phyloP scores from a whole-genome alignment of 2,797 vertebrate genomes.

The Helicolenus hilgendorfi region DNA sequence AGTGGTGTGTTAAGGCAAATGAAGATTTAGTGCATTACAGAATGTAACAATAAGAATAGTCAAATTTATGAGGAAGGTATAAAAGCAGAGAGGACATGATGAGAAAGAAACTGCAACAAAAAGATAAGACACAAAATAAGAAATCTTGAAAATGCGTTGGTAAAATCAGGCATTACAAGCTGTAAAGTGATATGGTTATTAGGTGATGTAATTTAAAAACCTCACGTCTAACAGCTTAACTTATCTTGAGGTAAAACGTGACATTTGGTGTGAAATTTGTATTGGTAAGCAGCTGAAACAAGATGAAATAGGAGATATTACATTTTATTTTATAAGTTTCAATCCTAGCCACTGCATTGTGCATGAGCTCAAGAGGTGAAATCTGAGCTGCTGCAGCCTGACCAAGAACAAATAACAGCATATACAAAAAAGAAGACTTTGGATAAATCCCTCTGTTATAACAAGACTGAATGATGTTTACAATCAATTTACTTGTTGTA shows the following conservation, averaged over 20 bases:
- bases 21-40: background rate
- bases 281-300: background rate
- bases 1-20: slow-evolving; percentile 15
- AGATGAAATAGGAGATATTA: background rate
- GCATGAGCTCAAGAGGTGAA: background rate
- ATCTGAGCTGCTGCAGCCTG: background rate
- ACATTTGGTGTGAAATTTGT: background rate
- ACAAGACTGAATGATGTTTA: background rate
- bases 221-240: background rate
- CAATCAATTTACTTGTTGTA: background rate
- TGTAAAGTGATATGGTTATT: background rate
- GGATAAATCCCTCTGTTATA: background rate
- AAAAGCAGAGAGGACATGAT: background rate
- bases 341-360: background rate
- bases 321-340: background rate
- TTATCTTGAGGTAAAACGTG: background rate
- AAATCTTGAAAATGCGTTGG: background rate
- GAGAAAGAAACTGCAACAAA: background rate
- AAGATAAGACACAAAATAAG: background rate
- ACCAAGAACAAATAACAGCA: background rate
- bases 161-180: background rate
- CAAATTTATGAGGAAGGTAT: background rate
- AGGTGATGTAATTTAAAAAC: background rate
- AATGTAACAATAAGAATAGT: background rate
- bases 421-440: background rate